phyloP scores from a whole-genome alignment of 2,888 invertebrate species.

The Himalopsyche japonica region DNA sequence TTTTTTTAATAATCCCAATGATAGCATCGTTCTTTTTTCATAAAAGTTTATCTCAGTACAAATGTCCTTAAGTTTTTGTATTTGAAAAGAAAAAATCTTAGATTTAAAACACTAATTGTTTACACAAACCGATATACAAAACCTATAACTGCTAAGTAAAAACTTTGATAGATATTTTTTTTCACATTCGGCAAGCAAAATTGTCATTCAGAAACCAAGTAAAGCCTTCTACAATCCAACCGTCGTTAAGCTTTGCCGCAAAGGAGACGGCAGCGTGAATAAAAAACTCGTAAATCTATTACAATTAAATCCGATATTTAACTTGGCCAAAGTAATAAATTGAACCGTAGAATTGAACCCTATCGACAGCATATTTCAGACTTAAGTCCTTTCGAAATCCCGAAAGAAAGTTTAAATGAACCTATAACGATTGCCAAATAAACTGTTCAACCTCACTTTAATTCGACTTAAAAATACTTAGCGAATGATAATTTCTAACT shows the following conservation, averaged over 20 bases:
- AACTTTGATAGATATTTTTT: too few relatives aligned
- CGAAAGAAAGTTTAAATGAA: not conserved
- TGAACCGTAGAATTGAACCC: not conserved
- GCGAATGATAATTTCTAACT: not conserved
- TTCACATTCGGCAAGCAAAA: too few relatives aligned
- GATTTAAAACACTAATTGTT: too few relatives aligned
- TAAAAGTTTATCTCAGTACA: too few relatives aligned
- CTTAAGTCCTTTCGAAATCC: not conserved
- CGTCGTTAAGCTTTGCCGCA: not conserved
- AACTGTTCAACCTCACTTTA: not conserved
- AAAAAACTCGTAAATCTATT: not conserved
- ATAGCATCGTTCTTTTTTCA: too few relatives aligned
- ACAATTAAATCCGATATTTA: not conserved
- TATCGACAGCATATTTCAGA: not conserved
- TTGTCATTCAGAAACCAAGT: not conserved
- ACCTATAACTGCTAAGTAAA: too few relatives aligned
- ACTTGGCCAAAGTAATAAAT: not conserved
- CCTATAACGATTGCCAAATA: not conserved
- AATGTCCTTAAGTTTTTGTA: too few relatives aligned
- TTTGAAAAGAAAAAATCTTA: too few relatives aligned
- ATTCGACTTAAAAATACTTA: not conserved
- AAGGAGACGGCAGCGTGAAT: not conserved
- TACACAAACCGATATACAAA: too few relatives aligned
- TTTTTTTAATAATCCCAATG: too few relatives aligned
- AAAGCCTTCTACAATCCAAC: not conserved